Conservation (phyloP, 2,888 invertebrate species). For the Drosophila quinaria region DNA sequence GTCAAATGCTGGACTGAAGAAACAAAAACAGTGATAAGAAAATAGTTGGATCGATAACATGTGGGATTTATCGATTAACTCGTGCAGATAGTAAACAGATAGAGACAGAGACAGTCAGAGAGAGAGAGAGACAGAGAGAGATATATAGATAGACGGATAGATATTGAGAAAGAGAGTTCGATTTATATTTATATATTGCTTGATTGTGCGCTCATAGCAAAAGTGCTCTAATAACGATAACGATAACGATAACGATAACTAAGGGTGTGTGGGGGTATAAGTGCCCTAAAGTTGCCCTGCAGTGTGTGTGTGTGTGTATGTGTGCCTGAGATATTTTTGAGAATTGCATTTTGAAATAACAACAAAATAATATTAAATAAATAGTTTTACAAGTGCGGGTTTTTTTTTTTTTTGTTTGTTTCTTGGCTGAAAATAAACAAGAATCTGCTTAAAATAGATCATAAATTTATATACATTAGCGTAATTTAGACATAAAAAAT, state of each 20-base stretch:
- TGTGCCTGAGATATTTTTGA: conserved; percentile 31
- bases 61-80: conserved; percentile 27
- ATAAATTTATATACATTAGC: conserved; percentile 55
- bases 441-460: conserved; percentile 65
- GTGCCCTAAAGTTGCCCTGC: conserved; percentile 64
- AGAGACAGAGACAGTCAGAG: conserved; percentile 24
- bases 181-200: conserved; percentile 41
- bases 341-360: conserved; percentile 46
- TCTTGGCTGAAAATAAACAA: conserved; percentile 71
- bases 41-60: conserved; percentile 24
- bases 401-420: conserved; percentile 13
- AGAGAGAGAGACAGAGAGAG: conserved; percentile 19
- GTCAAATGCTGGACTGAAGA: conserved; percentile 63
- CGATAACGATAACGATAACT: conserved; percentile 51
- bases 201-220: conserved; percentile 72
- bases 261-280: conserved; percentile 23
- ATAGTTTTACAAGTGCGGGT: conserved; percentile 11
- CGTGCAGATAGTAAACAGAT: conserved; percentile 56
- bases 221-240: conserved; percentile 69
- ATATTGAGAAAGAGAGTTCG: conserved; percentile 23
- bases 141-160: conserved; percentile 23
- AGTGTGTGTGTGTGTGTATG: conserved; percentile 45
- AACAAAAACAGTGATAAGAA: conserved; percentile 35
- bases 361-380: conserved; percentile 33
- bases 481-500: conserved; percentile 51